Evolutionary conservation across 2,797 vertebrate species (phyloP), one percentile per base, ranked within the genome.

Genomic region (Taenioides sp.): DNA sequence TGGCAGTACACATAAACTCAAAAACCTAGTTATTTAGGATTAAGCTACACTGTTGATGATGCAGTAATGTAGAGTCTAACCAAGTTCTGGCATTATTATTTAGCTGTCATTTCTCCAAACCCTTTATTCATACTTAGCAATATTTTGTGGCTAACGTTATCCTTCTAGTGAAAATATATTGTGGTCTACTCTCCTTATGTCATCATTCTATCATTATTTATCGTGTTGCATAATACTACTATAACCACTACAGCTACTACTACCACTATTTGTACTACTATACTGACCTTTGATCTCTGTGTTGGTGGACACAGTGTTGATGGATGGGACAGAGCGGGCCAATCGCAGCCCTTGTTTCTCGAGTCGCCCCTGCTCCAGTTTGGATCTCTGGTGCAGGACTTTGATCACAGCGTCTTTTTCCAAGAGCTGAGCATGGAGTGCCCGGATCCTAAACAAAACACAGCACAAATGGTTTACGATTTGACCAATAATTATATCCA

Each of bases 341-440:
- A 94, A 95, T 0, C 97, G 91, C 47, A 99, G 94, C 37, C 94
- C 94, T 60, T 93, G 89, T 60, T 91, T 95, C 31, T 94, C 88
- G 59, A 91, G 86, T 74, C 91, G 95, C 86, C 86, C 90, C 58
- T 95, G 96, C 31, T 98, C 97, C 72, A 90, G 94, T 10, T 92
- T 90, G 0, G 96, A 97, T 61, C 96, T 95, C 81, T 98, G 97
- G 82, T 98, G 96, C 58, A 99, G 92, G 25, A 99, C 96, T 84
- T 96, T 97, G 87, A 99, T 98, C 82, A 98, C 92, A 0, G 96
- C 97, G 0, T 99, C 97, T 84, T 99, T 99, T 92, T 99, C 97
- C 79, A 99, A 87, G 80, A 99, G 97, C 85, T 98, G 96, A 59
- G 96, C 95, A 0, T 99, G 96, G 34, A 99, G 95, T 0, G 89